phyloP scores from a whole-genome alignment of 2,797 vertebrate species.

The Holocentrus rufus region DNA sequence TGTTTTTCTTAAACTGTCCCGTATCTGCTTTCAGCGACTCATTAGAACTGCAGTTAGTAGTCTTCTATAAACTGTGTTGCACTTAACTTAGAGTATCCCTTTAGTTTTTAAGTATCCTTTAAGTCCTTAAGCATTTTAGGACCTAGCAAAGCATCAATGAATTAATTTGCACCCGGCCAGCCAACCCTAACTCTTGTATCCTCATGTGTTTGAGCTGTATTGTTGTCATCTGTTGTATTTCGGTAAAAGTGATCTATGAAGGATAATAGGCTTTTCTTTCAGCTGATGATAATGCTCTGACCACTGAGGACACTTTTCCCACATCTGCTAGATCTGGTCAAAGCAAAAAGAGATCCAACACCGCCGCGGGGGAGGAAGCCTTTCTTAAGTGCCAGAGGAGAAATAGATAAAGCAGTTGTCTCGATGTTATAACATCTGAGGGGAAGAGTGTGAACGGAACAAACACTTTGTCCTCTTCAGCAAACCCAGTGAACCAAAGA shows the following conservation, averaged over 20 bases:
- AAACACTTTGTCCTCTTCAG: slow-evolving; percentile 63
- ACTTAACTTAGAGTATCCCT: slow-evolving; percentile 24
- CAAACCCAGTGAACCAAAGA: slow-evolving; percentile 41
- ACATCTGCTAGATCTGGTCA: slow-evolving; percentile 24
- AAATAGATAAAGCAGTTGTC: neutral
- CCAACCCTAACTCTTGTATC: slow-evolving; percentile 1
- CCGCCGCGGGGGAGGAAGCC: slow-evolving; percentile 7
- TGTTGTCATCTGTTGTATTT: neutral
- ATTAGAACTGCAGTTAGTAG: slow-evolving; percentile 36
- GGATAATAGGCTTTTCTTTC: neutral
- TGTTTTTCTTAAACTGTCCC: slow-evolving; percentile 25
- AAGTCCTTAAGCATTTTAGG: too few relatives aligned
- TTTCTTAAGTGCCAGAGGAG: neutral
- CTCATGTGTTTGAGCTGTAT: neutral
- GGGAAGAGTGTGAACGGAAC: slow-evolving; percentile 44
- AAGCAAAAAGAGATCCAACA: slow-evolving; percentile 29
- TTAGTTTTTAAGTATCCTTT: too few relatives aligned
- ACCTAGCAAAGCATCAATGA: too few relatives aligned
- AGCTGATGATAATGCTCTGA: slow-evolving; percentile 3
- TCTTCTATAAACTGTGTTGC: slow-evolving; percentile 36
- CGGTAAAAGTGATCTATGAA: neutral
- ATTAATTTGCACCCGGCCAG: neutral
- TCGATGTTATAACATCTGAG: slow-evolving; percentile 25
- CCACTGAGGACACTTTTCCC: slow-evolving; percentile 11
- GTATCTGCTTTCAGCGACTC: slow-evolving; percentile 53